Evolutionary conservation across 1,140 invertebrate species (phyloP).

Genomic region (Tigriopus japonicus): DNA sequence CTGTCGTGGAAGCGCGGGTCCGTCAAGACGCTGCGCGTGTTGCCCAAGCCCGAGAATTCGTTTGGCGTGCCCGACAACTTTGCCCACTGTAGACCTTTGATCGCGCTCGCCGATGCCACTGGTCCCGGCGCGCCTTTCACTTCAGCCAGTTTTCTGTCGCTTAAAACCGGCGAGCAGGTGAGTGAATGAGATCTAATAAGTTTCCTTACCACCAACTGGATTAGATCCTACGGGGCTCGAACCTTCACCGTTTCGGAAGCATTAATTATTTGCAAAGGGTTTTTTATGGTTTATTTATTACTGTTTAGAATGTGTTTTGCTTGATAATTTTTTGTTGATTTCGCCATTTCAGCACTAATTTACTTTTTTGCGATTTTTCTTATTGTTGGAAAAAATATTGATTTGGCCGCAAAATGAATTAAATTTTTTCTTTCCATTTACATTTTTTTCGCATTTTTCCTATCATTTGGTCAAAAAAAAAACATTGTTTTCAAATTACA

Average conservation of each 20-base stretch:
- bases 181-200: conserved; percentile 19
- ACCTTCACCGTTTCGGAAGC: conserved; percentile 5
- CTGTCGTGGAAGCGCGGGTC: conserved; percentile 71
- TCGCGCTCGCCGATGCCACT: conserved; percentile 20
- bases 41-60: conserved; percentile 3
- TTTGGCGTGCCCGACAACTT: conserved; percentile 6
- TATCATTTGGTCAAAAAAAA: no score
- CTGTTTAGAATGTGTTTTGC: no score
- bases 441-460: no score
- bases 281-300: neutral
- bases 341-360: no score
- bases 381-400: no score
- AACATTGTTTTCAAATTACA: no score
- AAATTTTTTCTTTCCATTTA: no score
- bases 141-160: conserved; percentile 68
- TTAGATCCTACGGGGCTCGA: neutral
- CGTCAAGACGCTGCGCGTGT: conserved; percentile 32
- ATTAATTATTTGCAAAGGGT: conserved; percentile 10
- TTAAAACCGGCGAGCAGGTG: conserved; percentile 69
- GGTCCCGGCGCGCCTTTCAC: conserved; percentile 61
- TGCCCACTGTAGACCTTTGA: conserved; percentile 10
- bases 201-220: neutral
- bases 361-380: no score
- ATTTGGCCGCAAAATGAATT: no score
- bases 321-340: no score